These are phyloP conservation scores for Delia radicum DNA, from an alignment of 1,140 invertebrate species.

Conservation along the genomic window DNA sequence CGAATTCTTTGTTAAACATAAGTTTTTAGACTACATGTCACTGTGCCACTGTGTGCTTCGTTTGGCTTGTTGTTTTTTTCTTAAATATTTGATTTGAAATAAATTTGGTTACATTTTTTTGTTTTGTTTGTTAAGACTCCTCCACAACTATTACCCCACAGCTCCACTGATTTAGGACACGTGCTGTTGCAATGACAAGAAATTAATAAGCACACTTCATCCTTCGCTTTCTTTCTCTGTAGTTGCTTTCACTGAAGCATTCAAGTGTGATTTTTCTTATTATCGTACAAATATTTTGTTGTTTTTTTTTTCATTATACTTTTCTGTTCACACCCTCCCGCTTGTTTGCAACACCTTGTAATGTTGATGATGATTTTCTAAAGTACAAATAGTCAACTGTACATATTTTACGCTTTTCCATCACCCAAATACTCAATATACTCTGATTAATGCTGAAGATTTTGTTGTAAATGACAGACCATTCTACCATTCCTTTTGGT, in stretches of 20 bases:
- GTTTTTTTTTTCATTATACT: background rate
- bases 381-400: background rate
- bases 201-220: slow-evolving; percentile 22
- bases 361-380: background rate
- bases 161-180: background rate
- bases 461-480: slow-evolving; percentile 14
- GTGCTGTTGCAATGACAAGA: slow-evolving; percentile 17
- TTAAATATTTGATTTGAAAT: slow-evolving; percentile 12
- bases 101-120: slow-evolving; percentile 21
- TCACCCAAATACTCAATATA: background rate
- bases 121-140: background rate
- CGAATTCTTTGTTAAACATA: too few species aligned
- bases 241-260: background rate
- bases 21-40: too few species aligned
- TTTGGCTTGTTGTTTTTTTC: background rate
- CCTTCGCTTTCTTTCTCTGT: background rate
- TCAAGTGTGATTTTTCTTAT: slow-evolving; percentile 21
- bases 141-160: background rate
- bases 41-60: background rate
- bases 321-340: slow-evolving; percentile 15
- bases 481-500: background rate
- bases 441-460: slow-evolving; percentile 17
- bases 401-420: background rate
- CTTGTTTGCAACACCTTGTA: slow-evolving; percentile 9
- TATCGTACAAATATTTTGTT: slow-evolving; percentile 16